Evolutionary conservation across 1,140 invertebrate species (phyloP), one percentile per base, ranked within the genome.

Genomic region (Drosophila busckii): DNA sequence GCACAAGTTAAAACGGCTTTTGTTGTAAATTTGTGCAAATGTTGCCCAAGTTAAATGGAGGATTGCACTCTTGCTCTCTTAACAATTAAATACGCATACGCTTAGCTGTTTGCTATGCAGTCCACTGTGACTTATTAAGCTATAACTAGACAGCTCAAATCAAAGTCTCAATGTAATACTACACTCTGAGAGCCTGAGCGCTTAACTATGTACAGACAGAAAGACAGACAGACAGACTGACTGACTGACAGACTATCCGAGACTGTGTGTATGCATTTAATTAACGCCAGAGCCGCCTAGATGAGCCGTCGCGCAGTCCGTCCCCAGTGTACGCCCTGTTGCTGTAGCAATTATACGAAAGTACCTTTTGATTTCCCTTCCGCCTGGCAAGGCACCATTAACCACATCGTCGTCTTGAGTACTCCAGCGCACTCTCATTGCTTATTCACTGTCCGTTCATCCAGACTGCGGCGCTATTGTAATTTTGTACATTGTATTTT

Each of bases 281-380:
- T 68, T 68, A 68, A 64, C 64, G 64, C 54, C 54, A 19, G 15
- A 59, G 32, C 17, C 41, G 32, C 20, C 38, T 19, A 20, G 46
- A 29, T 15, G n/a, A n/a, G n/a, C n/a, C n/a, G n/a, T 48, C 29
- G 32, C 13, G 10, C 16, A 15, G 19, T 12, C 35, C 8, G 28
- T 46, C 35, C 42, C 49, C 15, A 17, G 31, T 25, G 56, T 35
- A 9, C 41, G 4, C 28, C 9, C 17, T 19, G 41, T 59, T 46
- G 61, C 34, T 44, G 55, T 22, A 46, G 46, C 59, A 66, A 66
- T 63, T 66, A 63, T 59, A 62, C 38, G 38, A 46, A 66, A 66
- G 52, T 66, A 52, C 52, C 63, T 66, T 66, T 58, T 66, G 59
- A 66, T 66, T 58, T 66, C n/a, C n/a, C n/a, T n/a, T n/a, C 45